Evolutionary conservation across 2,888 invertebrate genomes (phyloP).

Genomic region (Argyresthia albistria): DNA sequence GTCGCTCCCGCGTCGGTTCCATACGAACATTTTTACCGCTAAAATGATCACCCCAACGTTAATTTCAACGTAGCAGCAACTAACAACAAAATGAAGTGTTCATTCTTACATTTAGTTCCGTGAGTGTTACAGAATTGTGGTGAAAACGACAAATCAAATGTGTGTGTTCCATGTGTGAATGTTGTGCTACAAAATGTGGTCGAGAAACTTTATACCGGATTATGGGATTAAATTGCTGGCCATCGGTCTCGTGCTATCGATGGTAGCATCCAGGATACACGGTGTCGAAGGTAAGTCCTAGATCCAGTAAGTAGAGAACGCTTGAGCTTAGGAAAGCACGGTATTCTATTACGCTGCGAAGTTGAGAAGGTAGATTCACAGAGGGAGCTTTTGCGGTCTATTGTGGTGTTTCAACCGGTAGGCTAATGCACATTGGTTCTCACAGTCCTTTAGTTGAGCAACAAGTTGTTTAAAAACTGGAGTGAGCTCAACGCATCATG

Average conservation of each 20-base stretch:
- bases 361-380: slow-evolving; percentile 28
- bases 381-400: slow-evolving; percentile 35
- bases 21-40: slow-evolving; percentile 64
- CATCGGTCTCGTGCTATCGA: slow-evolving; percentile 53
- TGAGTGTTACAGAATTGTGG: slow-evolving; percentile 61
- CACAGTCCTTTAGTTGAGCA: slow-evolving; percentile 62
- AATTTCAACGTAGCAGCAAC: slow-evolving; percentile 54
- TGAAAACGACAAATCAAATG: slow-evolving; percentile 66
- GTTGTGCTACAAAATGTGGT: slow-evolving; percentile 77
- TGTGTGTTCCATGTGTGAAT: slow-evolving; percentile 72
- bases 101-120: slow-evolving; percentile 67
- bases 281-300: slow-evolving; percentile 73
- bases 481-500: slow-evolving; percentile 64
- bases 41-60: slow-evolving; percentile 57
- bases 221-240: slow-evolving; percentile 76
- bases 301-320: slow-evolving; percentile 13
- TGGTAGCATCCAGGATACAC: slow-evolving; percentile 58
- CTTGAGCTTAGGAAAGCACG: slow-evolving; percentile 65
- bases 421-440: slow-evolving; percentile 53
- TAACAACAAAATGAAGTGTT: slow-evolving; percentile 71
- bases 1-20: slow-evolving; percentile 54
- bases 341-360: slow-evolving; percentile 36
- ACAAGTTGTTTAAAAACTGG: slow-evolving; percentile 68
- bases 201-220: slow-evolving; percentile 78
- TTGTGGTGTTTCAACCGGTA: slow-evolving; percentile 32